Evolutionary conservation across 2,797 vertebrate species (phyloP), one percentile per base, ranked within the genome.

Genomic region (Pseudopleuronectes americanus): DNA sequence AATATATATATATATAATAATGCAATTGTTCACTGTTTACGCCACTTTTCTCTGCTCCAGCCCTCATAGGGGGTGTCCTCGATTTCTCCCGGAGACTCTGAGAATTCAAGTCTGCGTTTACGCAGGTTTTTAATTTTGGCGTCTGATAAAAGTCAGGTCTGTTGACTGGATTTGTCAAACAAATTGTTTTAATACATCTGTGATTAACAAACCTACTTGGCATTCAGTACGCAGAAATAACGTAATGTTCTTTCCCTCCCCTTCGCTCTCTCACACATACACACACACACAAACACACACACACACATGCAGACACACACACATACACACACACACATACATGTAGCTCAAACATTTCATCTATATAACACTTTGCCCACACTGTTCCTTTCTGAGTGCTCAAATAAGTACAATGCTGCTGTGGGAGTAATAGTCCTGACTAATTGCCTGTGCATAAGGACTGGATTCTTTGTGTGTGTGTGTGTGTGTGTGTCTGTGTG

Each of bases 301-400:
- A 36, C 33, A 36, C 8, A 38, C 54, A 53, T 57, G 84, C 26
- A 76, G 13, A 51, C 33, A 71, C 52, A 71, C 9, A 36, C 33
- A 33, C 33, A 33, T 8, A 33, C 7, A 38, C 54, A 53, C 58
- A 84, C 26, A 76, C 16, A 52, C 33, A 68, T 49, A 71, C 9
- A 36, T 9, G 76, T 21, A 80, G 38, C 10, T 54, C 81, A 65
- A 68, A 64, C 69, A 73, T 75, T 75, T 79, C 16, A 74, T 85
- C 64, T 76, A 59, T 55, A 66, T 28, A 69, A 71, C 81, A 65
- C 49, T 62, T 74, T 51, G 68, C 83, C 83, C 57, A 83, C 86
- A 84, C 70, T 41, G 64, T 69, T 71, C 52, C 75, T 82, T 19
- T 80, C 52, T 84, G 57, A 71, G 77, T 57, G 33, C 78, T 88